phyloP scores from a whole-genome alignment of 2,888 invertebrate genomes.

The Leptura quadrifasciata region DNA sequence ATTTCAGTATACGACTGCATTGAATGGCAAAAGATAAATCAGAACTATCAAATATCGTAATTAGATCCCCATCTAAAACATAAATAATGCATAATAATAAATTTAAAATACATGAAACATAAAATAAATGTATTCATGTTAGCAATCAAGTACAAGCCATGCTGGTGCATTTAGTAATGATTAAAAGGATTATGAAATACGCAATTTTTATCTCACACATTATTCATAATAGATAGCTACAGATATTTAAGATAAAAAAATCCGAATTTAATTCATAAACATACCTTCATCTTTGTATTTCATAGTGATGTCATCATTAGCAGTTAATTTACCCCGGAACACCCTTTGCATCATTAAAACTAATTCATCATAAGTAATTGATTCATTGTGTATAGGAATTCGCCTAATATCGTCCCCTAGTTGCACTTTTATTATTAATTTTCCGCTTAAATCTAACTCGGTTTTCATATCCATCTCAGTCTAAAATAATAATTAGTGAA shows the following conservation, averaged over 20 bases:
- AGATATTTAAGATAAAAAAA: slow-evolving; percentile 8
- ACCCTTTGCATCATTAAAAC: slow-evolving; percentile 85
- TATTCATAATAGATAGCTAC: background rate
- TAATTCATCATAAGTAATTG: slow-evolving; percentile 82
- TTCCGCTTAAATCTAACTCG: slow-evolving; percentile 74
- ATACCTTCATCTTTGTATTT: slow-evolving; percentile 85
- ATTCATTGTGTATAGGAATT: slow-evolving; percentile 84
- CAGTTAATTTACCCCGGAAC: slow-evolving; percentile 79
- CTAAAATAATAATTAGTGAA: slow-evolving; percentile 54
- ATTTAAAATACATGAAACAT: background rate
- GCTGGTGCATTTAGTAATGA: background rate
- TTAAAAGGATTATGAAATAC: background rate
- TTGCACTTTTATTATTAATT: slow-evolving; percentile 77
- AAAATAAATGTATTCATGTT: background rate
- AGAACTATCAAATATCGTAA: slow-evolving; percentile 83
- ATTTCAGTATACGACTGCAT: slow-evolving; percentile 79
- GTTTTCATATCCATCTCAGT: slow-evolving; percentile 69
- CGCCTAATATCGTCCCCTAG: slow-evolving; percentile 81
- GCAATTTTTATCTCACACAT: background rate
- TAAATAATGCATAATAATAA: background rate
- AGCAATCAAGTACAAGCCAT: background rate
- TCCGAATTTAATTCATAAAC: slow-evolving; percentile 43
- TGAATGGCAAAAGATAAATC: slow-evolving; percentile 83
- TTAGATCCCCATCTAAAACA: slow-evolving; percentile 80
- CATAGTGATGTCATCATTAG: slow-evolving; percentile 80